phyloP scores from a whole-genome alignment of 2,888 invertebrate species.

The Caenorhabditis afra region DNA sequence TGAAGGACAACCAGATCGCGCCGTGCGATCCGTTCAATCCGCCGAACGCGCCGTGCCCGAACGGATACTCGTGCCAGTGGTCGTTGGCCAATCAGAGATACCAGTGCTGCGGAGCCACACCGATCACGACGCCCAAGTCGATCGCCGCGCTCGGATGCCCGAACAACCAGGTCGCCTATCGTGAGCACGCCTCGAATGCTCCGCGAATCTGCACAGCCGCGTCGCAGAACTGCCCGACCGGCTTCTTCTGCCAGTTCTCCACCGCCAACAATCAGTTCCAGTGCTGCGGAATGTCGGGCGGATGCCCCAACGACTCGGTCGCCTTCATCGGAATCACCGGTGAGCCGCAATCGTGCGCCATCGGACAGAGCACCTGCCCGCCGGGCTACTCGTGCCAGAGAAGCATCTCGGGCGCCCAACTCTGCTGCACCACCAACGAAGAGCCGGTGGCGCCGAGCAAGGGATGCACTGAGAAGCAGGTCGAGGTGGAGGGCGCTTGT shows the following conservation, averaged over 20 bases:
- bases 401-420: constrained; percentile 75
- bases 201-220: constrained; percentile 78
- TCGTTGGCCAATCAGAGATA: constrained; percentile 78
- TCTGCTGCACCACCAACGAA: constrained; percentile 78
- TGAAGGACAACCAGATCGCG: constrained; percentile 79
- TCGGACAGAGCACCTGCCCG: constrained; percentile 78
- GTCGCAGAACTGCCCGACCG: constrained; percentile 76
- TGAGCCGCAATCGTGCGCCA: constrained; percentile 78
- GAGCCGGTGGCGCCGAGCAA: constrained; percentile 38
- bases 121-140: constrained; percentile 77
- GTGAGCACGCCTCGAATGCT: constrained; percentile 70
- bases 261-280: constrained; percentile 77
- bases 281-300: constrained; percentile 79
- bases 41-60: constrained; percentile 74
- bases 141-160: constrained; percentile 79
- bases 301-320: constrained; percentile 79
- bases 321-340: constrained; percentile 80
- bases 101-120: constrained; percentile 79
- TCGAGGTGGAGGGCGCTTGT: constrained; percentile 76
- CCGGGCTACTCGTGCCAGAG: constrained; percentile 79
- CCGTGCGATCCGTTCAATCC: constrained; percentile 79
- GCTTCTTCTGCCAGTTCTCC: constrained; percentile 79
- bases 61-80: constrained; percentile 79
- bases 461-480: constrained; percentile 77
- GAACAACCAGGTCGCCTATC: constrained; percentile 78